Evolutionary conservation across 2,797 vertebrate species (phyloP).

Genomic region (Sphaeramia orbicularis): DNA sequence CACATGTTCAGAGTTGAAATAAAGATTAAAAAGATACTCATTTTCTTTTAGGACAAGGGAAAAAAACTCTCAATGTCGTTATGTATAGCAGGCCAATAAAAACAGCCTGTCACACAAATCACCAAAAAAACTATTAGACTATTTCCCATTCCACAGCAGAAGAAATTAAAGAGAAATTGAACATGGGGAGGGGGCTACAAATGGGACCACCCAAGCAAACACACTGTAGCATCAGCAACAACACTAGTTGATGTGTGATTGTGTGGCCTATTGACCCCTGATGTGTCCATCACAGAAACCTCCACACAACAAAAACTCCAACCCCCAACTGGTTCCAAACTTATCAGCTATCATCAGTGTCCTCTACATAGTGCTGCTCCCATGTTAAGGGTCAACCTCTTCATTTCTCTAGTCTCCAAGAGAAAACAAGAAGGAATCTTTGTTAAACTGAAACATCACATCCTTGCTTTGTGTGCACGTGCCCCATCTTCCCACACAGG

Average conservation of each 20-base stretch:
- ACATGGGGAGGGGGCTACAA: slow-evolving; percentile 32
- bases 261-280: slow-evolving; percentile 43
- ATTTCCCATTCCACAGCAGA: background rate
- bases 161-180: slow-evolving; percentile 23
- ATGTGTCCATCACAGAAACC: slow-evolving; percentile 48
- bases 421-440: slow-evolving; percentile 75
- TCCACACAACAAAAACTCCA: slow-evolving; percentile 35
- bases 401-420: slow-evolving; percentile 58
- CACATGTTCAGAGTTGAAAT: too few relatives aligned
- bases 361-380: slow-evolving; percentile 44
- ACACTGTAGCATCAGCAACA: slow-evolving; percentile 34
- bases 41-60: too few relatives aligned
- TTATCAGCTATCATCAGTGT: slow-evolving; percentile 43
- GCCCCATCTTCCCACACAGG: slow-evolving; percentile 77
- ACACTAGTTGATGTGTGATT: slow-evolving; percentile 43
- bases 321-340: slow-evolving; percentile 44
- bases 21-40: too few relatives aligned
- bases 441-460: slow-evolving; percentile 71
- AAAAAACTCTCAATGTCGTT: too few relatives aligned
- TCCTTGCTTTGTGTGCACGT: slow-evolving; percentile 66
- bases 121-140: background rate
- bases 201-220: slow-evolving; percentile 65
- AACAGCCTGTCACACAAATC: too few relatives aligned
- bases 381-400: slow-evolving; percentile 59
- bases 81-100: too few relatives aligned